A percentile compares a stretch with the other conserved stretches of the same genome.
These are phyloP conservation scores for Chloropsis hardwickii DNA, from an alignment of 2,113 vertebrate species.

Conservation along the genomic window DNA sequence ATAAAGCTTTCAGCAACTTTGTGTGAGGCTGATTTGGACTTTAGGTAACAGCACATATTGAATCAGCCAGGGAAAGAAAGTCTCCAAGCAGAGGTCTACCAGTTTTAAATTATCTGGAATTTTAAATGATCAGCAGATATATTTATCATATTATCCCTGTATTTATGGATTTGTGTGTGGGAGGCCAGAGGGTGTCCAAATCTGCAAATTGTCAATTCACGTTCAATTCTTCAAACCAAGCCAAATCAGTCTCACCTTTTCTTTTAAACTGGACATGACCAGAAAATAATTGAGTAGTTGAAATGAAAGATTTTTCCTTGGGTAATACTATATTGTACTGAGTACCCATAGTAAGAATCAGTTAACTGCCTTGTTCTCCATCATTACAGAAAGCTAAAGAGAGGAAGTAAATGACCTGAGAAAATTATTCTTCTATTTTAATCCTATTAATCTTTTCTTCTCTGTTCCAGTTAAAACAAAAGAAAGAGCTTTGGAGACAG, in stretches of 20 bases:
- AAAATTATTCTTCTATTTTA: slow-evolving; percentile 36
- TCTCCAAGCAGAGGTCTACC: neutral
- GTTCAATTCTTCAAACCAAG: neutral
- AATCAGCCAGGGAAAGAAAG: slow-evolving; percentile 14
- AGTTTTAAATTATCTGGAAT: slow-evolving; percentile 7
- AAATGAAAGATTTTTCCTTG: slow-evolving; percentile 54
- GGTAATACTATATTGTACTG: slow-evolving; percentile 10
- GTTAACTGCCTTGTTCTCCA: neutral
- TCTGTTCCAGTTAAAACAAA: slow-evolving; percentile 50
- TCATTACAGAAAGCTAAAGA: slow-evolving; percentile 1
- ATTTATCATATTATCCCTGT: slow-evolving; percentile 34
- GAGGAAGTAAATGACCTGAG: slow-evolving; percentile 31
- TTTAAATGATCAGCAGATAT: neutral
- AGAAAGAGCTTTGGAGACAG: neutral
- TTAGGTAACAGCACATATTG: slow-evolving; percentile 52
- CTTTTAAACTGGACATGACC: neutral
- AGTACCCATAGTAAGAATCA: neutral
- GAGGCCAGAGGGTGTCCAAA: neutral
- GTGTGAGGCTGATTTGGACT: slow-evolving; percentile 47
- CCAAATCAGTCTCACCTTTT: neutral
- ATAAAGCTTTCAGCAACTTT: slow-evolving; percentile 70
- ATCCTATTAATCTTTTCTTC: slow-evolving; percentile 26
- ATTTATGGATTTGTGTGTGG: neutral
- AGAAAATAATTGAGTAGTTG: slow-evolving; percentile 27
- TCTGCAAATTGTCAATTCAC: neutral